Conservation (phyloP, 2,113 vertebrate genomes). For the Scartelaos histophorus region DNA sequence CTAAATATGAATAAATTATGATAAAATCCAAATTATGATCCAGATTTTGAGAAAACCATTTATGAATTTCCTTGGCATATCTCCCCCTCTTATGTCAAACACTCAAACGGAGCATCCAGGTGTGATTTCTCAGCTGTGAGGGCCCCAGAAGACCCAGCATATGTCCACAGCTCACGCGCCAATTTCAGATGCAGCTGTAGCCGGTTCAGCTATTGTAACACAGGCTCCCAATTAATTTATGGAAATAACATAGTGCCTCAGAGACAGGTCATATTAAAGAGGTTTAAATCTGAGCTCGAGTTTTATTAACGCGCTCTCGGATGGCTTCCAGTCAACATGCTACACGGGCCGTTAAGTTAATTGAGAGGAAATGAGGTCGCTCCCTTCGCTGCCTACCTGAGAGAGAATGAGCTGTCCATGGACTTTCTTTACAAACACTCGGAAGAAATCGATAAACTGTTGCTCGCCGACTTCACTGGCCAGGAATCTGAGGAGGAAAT, state of each 20-base stretch:
- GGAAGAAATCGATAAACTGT: constrained; percentile 84
- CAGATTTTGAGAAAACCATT: not conserved
- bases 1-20: not conserved
- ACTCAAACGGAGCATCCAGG: constrained; percentile 41
- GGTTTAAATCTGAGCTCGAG: constrained; percentile 25
- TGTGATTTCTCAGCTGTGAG: constrained; percentile 55
- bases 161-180: constrained; percentile 32
- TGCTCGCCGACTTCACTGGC: constrained; percentile 81
- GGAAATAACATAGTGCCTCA: constrained; percentile 31
- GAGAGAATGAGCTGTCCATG: constrained; percentile 93
- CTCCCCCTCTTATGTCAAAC: not conserved
- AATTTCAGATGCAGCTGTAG: constrained; percentile 29
- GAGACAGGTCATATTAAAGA: constrained; percentile 40
- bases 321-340: constrained; percentile 21
- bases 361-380: constrained; percentile 21
- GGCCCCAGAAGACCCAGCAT: constrained; percentile 51
- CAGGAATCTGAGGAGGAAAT: constrained; percentile 89
- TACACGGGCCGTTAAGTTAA: constrained; percentile 16
- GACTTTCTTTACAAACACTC: constrained; percentile 84
- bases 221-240: constrained; percentile 48
- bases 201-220: constrained; percentile 27
- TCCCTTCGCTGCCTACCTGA: constrained; percentile 78
- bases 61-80: not conserved
- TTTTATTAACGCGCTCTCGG: constrained; percentile 32
- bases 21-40: not conserved